These are phyloP conservation scores for Azemiops feae DNA, from an alignment of 2,113 vertebrate genomes.

Conservation along the genomic window DNA sequence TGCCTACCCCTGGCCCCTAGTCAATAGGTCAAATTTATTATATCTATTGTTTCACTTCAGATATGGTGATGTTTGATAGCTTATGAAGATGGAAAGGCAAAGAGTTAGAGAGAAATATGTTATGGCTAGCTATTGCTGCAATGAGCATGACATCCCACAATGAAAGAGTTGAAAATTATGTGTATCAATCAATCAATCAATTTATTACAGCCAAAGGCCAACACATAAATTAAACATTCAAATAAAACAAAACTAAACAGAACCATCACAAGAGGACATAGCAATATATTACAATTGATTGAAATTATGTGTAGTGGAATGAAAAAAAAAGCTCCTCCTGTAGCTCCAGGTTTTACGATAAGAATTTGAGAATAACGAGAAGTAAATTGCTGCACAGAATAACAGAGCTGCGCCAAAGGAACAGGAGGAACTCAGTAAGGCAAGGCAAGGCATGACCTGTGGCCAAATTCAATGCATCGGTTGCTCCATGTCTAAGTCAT, in stretches of 20 bases:
- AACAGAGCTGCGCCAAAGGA: background rate
- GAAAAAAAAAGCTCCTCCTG: background rate
- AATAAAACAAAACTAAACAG: too few species aligned
- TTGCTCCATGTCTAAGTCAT: background rate
- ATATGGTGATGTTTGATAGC: background rate
- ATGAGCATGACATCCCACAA: background rate
- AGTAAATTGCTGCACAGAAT: background rate
- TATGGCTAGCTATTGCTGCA: background rate
- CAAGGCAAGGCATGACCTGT: background rate
- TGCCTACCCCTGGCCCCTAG: too few species aligned
- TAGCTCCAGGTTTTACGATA: background rate
- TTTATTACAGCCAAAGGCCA: too few species aligned
- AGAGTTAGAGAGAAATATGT: background rate
- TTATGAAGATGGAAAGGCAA: background rate
- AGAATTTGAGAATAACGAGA: background rate
- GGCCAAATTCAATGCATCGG: background rate
- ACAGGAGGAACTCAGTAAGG: background rate
- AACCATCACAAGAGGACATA: too few species aligned
- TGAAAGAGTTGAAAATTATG: background rate
- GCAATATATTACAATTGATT: too few species aligned
- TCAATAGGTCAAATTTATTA: background rate
- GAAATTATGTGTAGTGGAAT: background rate
- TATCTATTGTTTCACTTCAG: background rate
- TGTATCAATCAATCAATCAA: too few species aligned
- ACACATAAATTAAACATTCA: too few species aligned